A percentile compares a stretch with the other conserved stretches of the same genome.
Conservation (phyloP, 2,888 invertebrate species). For the Synanthedon tipuliformis region DNA sequence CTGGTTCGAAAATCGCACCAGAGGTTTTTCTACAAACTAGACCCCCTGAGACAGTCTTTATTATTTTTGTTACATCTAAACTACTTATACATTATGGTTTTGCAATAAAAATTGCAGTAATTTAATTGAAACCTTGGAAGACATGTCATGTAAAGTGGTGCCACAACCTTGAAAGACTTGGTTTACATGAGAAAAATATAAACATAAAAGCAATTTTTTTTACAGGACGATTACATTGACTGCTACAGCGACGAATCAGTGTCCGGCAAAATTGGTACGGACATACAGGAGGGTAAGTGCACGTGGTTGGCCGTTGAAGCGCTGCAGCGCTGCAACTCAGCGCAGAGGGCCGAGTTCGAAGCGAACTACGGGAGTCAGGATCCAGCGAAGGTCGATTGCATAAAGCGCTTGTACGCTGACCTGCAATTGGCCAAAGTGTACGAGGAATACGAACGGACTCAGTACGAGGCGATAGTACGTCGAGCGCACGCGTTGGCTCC, state of each 20-base stretch:
- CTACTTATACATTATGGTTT: too few relatives aligned
- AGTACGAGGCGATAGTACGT: slow-evolving; percentile 23
- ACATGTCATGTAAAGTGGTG: too few relatives aligned
- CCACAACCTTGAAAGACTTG: too few relatives aligned
- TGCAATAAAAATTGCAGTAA: too few relatives aligned
- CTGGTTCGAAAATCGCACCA: too few relatives aligned
- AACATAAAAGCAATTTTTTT: not conserved
- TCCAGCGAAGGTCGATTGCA: slow-evolving; percentile 57
- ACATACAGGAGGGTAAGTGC: slow-evolving; percentile 94
- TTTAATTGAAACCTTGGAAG: too few relatives aligned
- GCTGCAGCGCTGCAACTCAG: slow-evolving; percentile 75
- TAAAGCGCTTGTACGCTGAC: slow-evolving; percentile 42
- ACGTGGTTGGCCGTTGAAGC: slow-evolving; percentile 91
- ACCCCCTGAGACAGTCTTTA: too few relatives aligned
- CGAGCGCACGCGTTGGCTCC: not conserved
- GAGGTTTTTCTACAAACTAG: too few relatives aligned
- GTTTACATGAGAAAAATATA: too few relatives aligned
- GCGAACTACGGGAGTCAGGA: slow-evolving; percentile 75
- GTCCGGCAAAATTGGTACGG: slow-evolving; percentile 89
- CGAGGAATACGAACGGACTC: slow-evolving; percentile 75
- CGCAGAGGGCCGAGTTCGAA: slow-evolving; percentile 65
- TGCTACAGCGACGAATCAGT: slow-evolving; percentile 84
- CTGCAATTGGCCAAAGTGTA: slow-evolving; percentile 74
- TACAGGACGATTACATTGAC: slow-evolving; percentile 87
- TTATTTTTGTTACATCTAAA: too few relatives aligned